Evolutionary conservation across 2,888 invertebrate species (phyloP), one percentile per base, ranked within the genome.

Genomic region (Calliopum simillimum): DNA sequence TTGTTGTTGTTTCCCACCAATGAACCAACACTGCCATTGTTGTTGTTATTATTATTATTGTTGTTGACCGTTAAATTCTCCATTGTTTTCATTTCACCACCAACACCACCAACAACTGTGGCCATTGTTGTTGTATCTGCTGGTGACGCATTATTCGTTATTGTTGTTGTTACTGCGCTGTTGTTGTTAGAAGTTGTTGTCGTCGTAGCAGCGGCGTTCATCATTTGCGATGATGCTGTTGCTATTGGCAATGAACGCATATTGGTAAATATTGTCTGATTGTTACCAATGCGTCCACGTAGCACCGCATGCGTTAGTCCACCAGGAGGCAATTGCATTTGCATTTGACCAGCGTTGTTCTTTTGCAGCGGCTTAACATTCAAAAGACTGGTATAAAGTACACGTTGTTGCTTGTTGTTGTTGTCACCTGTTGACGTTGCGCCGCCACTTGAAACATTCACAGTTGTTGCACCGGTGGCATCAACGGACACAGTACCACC

Each of bases 301-400:
- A 85, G 72, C 61, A 84, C 79, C 19, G 77, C 77, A 68, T 83
- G 82, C 53, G 83, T 79, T 73, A 84, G 69, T 23, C 82, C 83
- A 3, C 78, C 79, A 0, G 83, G 78, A 19, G 82, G 78, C 47
- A 84, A 76, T 64, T 84, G 84, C 83, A 84, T 83, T 74, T 84
- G 84, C 81, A 83, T 81, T 75, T 82, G 84, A 3, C 85, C 84
- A 23, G 82, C 76, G 72, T 84, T 84, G 73, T 85, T 85, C 76
- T 85, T 84, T 63, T 83, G 84, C 69, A 85, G 62, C 8, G 82
- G 82, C 67, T 85, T 83, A 23, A 85, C 79, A 61, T 85, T 86
- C 65, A 85, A 64, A 64, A 86, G 72, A 66, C 84, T 86, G 16
- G 86, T 85, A 72, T 85, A 86, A 19, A 86, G 78, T 13, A 86